Base-by-base conservation (phyloP, 2,888 invertebrate species). In the Drosophila mimetica region DNA sequence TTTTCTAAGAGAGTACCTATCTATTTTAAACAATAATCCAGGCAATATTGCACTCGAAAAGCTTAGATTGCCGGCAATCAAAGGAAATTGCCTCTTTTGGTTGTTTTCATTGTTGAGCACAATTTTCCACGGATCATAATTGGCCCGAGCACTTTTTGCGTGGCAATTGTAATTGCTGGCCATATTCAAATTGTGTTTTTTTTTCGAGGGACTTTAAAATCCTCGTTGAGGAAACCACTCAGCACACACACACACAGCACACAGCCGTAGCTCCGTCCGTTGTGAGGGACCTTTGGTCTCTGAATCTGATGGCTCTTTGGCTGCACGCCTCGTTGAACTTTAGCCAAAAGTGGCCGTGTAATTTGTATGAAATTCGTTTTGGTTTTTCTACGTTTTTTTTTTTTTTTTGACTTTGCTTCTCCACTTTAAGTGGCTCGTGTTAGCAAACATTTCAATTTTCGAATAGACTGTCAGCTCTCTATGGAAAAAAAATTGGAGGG, bases 401-500 rank as follows among this genome's bases (percentile, higher is more conserved):
- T 41, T 36, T 52, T 59, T 34, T 8, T n/a, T 3, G 1, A 9
- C 41, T 60, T 53, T 32, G 36, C n/a, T 9, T 13, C 51, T 39
- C 51, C 20, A 72, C 52, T 72, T 71, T 52, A 65, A 65, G 71
- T 73, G 71, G 69, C 71, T 57, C 64, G 64, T 75, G 77, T 63
- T 83, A 65, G 85, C 76, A 87, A 82, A 82, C 87, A 87, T 85
- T 82, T 82, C 86, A 82, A 82, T 87, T 82, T 82, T 76, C 71
- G 54, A 73, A 57, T 70, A 63, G 72, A 54, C 72, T 61, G 70
- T 63, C 70, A 71, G 71, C 20, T 30, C 25, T 16, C 16, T 22
- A 16, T 41, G 13, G 14, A n/a, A 13, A 41, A 47, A 47, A 47
- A 25, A 18, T 32, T 14, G 30, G 32, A 9, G 30, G 20, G 20